These are phyloP conservation scores for Lipophrys pholis DNA, from an alignment of 2,113 vertebrate genomes.

Conservation along the genomic window DNA sequence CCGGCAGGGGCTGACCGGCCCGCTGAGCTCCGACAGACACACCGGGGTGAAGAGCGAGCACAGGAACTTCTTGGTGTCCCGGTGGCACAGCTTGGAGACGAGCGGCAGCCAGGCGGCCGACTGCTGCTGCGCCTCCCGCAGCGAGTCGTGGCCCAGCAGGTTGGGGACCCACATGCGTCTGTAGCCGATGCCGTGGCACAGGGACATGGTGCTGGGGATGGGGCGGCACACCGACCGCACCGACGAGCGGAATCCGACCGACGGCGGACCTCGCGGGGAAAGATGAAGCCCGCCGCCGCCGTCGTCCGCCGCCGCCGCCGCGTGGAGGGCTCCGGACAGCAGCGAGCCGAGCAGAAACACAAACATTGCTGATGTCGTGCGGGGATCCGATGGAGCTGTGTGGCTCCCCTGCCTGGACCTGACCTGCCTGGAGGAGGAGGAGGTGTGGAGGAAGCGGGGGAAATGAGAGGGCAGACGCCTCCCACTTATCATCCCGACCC, in stretches of 20 bases:
- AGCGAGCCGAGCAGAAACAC: slow-evolving; percentile 24
- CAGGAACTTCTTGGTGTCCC: slow-evolving; percentile 86
- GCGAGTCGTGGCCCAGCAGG: slow-evolving; percentile 84
- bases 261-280: slow-evolving; percentile 48
- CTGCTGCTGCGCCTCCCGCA: slow-evolving; percentile 85
- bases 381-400: neutral
- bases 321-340: neutral
- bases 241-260: slow-evolving; percentile 61
- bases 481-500: slow-evolving; percentile 58
- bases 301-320: neutral
- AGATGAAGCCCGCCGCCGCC: slow-evolving; percentile 4
- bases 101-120: slow-evolving; percentile 86
- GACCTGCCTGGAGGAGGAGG: slow-evolving; percentile 58
- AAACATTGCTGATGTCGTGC: slow-evolving; percentile 35
- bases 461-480: slow-evolving; percentile 72
- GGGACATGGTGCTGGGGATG: slow-evolving; percentile 81
- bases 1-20: slow-evolving; percentile 81
- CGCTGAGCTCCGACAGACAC: slow-evolving; percentile 77
- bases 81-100: slow-evolving; percentile 84
- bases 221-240: slow-evolving; percentile 78
- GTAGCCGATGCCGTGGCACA: slow-evolving; percentile 86
- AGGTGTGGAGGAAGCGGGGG: slow-evolving; percentile 62
- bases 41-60: slow-evolving; percentile 88
- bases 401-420: slow-evolving; percentile 47
- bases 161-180: slow-evolving; percentile 86